Percentiles rank a stretch among this genome's conserved stretches.
phyloP scores from a whole-genome alignment of 2,113 vertebrate species.

The Arothron firmamentum region DNA sequence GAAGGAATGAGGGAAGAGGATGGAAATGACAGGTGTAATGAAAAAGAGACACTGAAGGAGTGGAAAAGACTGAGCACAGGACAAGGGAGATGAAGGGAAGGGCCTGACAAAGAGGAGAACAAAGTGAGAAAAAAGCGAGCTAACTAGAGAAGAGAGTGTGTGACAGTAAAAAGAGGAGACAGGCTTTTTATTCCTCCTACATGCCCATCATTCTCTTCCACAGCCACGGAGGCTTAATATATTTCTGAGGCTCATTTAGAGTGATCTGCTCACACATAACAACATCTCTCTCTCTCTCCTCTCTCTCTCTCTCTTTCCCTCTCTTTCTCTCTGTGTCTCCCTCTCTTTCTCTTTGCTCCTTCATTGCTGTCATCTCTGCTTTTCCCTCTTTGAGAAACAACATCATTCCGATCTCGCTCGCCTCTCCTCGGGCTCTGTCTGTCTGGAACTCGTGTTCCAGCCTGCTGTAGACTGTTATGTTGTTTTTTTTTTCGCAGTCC shows the following conservation, averaged over 20 bases:
- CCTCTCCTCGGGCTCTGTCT: not conserved
- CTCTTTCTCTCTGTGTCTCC: not conserved
- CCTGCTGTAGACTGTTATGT: not conserved
- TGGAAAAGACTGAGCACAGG: not conserved
- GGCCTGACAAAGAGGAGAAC: conserved; percentile 1
- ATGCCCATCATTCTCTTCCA: conserved; percentile 12
- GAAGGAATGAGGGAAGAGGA: not conserved
- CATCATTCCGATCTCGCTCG: not conserved
- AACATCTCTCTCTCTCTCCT: not conserved
- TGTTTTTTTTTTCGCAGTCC: conserved; percentile 5
- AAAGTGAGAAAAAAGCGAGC: conserved; percentile 14
- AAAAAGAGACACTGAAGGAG: not conserved
- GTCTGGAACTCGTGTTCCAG: not conserved
- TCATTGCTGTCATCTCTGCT: conserved; percentile 4
- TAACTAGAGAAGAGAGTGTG: conserved; percentile 24
- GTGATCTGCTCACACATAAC: conserved; percentile 30
- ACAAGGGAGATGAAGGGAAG: not conserved
- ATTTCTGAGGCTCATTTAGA: conserved; percentile 26
- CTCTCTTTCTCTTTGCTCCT: conserved; percentile 8
- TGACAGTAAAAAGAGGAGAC: conserved; percentile 49
- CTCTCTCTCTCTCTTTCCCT: not conserved
- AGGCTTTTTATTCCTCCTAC: conserved; percentile 39
- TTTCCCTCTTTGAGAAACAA: not conserved
- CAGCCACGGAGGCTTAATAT: conserved; percentile 5
- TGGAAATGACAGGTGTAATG: conserved; percentile 7